Evolutionary conservation across 2,113 vertebrate species (phyloP).

Genomic region (Callipepla californica): DNA sequence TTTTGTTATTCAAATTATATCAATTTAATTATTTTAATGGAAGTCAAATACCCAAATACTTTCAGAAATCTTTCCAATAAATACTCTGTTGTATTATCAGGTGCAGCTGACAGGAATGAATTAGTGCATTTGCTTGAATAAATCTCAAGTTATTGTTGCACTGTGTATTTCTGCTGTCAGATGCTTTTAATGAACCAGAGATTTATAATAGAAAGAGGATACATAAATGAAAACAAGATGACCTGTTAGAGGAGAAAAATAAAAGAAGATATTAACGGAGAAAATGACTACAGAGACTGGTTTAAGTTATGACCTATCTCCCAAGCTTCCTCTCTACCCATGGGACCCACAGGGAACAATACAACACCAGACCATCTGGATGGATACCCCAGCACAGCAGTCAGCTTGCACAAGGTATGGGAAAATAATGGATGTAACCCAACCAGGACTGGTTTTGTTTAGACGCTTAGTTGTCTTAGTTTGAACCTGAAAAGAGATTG

Average conservation of each 20-base stretch:
- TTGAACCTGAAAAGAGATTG: neutral
- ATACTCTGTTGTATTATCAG: neutral
- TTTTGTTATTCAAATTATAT: neutral
- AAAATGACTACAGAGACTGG: neutral
- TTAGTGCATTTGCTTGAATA: neutral
- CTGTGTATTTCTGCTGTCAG: neutral
- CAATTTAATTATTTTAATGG: neutral
- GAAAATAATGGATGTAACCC: rapidly evolving
- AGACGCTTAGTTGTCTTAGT: neutral
- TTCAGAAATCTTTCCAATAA: neutral
- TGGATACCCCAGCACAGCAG: neutral
- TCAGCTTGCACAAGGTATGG: neutral
- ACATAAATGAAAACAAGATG: neutral
- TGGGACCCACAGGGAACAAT: neutral
- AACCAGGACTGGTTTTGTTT: neutral
- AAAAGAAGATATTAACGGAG: rapidly evolving
- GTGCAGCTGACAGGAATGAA: neutral
- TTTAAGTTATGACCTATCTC: neutral
- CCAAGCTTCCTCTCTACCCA: neutral
- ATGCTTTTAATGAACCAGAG: neutral
- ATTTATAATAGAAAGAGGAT: neutral
- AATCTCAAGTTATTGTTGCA: neutral
- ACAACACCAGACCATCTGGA: rapidly evolving
- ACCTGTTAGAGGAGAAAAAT: neutral
- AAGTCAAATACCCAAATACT: neutral